Conservation (phyloP, 2,797 vertebrate genomes). For the Catamblyrhynchus diadema region DNA sequence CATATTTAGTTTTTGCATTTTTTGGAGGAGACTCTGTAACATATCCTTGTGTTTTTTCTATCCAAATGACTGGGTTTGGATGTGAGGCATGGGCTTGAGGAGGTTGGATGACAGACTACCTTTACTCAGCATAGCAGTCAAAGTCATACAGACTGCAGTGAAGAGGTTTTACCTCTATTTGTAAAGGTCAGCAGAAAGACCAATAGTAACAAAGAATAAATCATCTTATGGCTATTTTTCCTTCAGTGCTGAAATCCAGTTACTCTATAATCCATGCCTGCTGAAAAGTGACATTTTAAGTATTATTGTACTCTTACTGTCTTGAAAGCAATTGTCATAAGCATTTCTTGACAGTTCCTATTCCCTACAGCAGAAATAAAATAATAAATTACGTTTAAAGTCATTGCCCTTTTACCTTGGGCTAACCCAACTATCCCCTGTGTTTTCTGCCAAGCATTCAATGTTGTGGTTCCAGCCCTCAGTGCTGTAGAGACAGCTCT, state of each 20-base stretch:
- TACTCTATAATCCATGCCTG: neutral
- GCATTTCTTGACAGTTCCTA: neutral
- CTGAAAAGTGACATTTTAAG: conserved; percentile 16
- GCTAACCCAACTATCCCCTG: neutral
- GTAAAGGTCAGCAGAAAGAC: conserved; percentile 26
- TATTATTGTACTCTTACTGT: neutral
- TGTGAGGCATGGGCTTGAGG: neutral
- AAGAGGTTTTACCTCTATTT: neutral
- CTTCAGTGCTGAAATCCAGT: conserved; percentile 8
- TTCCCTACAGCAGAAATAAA: neutral
- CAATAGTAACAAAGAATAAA: neutral
- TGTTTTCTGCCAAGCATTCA: neutral
- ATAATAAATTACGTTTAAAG: neutral
- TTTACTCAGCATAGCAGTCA: neutral
- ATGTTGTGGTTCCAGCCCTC: neutral
- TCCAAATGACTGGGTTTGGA: neutral
- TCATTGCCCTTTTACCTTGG: neutral
- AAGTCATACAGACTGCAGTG: neutral
- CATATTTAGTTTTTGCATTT: neutral
- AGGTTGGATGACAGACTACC: neutral
- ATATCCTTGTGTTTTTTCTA: neutral
- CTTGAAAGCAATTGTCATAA: conserved; percentile 13
- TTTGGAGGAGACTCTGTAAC: neutral
- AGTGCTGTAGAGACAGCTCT: neutral
- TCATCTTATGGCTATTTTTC: neutral